Conservation (phyloP, 2,113 vertebrate species). For the Festucalex cinctus region DNA sequence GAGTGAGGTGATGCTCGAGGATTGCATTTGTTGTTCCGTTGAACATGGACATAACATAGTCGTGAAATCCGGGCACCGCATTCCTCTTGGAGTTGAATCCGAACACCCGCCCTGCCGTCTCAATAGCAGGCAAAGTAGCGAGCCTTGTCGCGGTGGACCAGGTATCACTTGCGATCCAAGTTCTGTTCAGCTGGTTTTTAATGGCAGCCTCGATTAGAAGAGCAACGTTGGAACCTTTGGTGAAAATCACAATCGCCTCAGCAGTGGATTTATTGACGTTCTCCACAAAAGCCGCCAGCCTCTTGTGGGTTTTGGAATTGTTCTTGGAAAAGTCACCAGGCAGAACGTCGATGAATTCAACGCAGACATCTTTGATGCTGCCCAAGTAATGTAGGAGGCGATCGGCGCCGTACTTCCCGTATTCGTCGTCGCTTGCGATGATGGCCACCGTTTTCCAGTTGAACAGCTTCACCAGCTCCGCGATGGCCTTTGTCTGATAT, state of each 20-base stretch:
- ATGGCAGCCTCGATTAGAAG: constrained; percentile 37
- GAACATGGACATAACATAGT: constrained; percentile 33
- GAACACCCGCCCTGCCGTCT: constrained; percentile 32
- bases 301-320: rapidly evolving
- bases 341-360: constrained; percentile 49
- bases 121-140: background rate
- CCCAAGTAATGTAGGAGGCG: background rate
- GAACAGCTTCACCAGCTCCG: constrained; percentile 30
- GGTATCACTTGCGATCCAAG: constrained; percentile 60
- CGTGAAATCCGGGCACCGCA: constrained; percentile 47
- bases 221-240: constrained; percentile 24
- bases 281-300: background rate
- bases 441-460: constrained; percentile 52
- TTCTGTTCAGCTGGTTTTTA: constrained; percentile 30
- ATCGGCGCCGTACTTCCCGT: constrained; percentile 54
- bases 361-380: constrained; percentile 8
- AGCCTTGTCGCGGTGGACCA: constrained; percentile 43
- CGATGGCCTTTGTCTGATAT: constrained; percentile 53
- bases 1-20: background rate
- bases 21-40: background rate
- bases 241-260: constrained; percentile 60
- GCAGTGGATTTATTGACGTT: constrained; percentile 18
- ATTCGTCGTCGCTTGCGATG: constrained; percentile 62
- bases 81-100: constrained; percentile 46
- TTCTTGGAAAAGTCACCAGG: constrained; percentile 24